Evolutionary conservation across 2,113 vertebrate species (phyloP).

Genomic region (Merops nubicus): DNA sequence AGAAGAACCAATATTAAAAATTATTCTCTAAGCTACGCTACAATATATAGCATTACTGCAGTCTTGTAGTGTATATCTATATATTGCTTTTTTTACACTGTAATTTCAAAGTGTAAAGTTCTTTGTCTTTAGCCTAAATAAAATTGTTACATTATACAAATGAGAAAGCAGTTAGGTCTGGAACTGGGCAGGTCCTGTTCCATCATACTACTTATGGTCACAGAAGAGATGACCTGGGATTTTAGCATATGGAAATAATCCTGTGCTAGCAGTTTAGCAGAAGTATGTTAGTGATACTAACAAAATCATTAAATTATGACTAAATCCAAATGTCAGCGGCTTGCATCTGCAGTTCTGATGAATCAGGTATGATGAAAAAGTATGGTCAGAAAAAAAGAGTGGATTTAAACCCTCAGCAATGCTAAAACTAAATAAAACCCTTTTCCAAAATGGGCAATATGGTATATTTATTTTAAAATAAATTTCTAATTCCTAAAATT

Average conservation of each 20-base stretch:
- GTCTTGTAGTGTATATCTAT: background rate
- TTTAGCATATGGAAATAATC: background rate
- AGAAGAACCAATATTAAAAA: background rate
- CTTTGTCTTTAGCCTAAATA: background rate
- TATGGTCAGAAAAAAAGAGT: background rate
- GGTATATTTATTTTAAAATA: background rate
- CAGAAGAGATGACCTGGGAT: background rate
- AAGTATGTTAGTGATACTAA: background rate
- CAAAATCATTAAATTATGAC: background rate
- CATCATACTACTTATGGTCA: background rate
- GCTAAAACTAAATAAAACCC: background rate
- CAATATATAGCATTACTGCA: accelerated
- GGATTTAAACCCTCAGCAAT: background rate
- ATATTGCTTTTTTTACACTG: background rate
- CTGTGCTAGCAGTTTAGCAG: background rate
- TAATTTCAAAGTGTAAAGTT: background rate
- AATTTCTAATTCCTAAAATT: background rate
- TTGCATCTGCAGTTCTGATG: background rate
- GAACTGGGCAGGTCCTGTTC: background rate
- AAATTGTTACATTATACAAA: background rate
- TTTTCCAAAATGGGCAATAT: background rate
- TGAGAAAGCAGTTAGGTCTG: background rate
- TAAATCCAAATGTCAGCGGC: accelerated
- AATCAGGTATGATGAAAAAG: background rate
- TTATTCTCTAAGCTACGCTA: background rate